Conservation (phyloP, 2,888 invertebrate genomes). For the Himalopsyche kuldschensis region DNA sequence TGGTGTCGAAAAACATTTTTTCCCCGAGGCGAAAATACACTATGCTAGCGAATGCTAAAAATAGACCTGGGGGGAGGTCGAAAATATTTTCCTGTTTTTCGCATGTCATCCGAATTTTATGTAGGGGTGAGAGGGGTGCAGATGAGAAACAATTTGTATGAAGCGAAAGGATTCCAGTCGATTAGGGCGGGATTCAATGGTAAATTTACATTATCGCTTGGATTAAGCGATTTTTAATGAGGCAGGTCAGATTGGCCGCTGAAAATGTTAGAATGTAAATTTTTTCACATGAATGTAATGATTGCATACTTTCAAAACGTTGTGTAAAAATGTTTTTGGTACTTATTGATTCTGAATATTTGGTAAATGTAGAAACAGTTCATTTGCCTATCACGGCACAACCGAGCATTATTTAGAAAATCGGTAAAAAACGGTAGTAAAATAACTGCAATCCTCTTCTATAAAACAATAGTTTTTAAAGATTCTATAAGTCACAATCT, state of each 20-base stretch:
- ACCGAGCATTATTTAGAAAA: no score
- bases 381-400: no score
- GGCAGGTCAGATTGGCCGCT: not conserved
- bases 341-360: no score
- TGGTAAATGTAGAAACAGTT: no score
- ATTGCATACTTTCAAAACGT: not conserved
- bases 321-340: no score
- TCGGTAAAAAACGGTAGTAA: no score
- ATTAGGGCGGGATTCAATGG: not conserved
- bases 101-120: not conserved
- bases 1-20: not conserved
- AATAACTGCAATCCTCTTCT: no score
- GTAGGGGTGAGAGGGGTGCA: not conserved
- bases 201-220: not conserved
- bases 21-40: not conserved
- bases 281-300: not conserved
- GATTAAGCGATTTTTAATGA: not conserved
- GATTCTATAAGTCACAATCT: no score
- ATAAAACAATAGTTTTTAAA: no score
- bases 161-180: not conserved
- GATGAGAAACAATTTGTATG: not conserved
- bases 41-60: not conserved
- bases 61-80: not conserved
- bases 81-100: not conserved
- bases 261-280: not conserved